These are phyloP conservation scores for Lasiurus cinereus DNA, from an alignment of 2,113 vertebrate genomes.

Conservation along the genomic window DNA sequence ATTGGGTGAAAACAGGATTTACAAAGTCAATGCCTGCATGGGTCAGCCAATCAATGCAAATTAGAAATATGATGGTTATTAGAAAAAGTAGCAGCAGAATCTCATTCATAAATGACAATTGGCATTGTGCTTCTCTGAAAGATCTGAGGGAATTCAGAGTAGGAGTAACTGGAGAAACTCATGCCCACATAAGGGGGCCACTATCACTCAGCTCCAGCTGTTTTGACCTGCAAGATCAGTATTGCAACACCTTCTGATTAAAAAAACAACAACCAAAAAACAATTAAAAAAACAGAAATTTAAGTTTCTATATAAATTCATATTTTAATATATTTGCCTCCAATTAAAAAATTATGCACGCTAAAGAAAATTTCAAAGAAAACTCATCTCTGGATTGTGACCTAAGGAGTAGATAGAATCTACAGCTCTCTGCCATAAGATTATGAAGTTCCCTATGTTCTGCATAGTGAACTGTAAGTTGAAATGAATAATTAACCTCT, in stretches of 20 bases:
- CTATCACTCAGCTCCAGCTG: background rate
- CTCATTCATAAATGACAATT: background rate
- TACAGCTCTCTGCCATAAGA: background rate
- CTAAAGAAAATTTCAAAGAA: background rate
- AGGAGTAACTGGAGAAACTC: background rate
- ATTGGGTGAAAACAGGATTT: background rate
- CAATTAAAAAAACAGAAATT: background rate
- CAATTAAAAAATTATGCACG: background rate
- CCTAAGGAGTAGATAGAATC: background rate
- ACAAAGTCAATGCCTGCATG: background rate
- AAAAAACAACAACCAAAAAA: background rate
- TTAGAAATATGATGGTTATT: background rate
- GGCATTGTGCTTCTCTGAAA: background rate
- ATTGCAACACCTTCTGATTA: background rate
- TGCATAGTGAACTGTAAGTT: background rate
- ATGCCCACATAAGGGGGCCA: background rate
- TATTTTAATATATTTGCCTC: background rate
- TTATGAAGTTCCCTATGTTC: background rate
- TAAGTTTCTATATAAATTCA: background rate
- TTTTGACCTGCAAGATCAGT: background rate
- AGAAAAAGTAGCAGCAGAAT: background rate
- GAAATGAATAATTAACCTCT: background rate
- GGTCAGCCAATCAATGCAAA: background rate
- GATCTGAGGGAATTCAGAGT: no score
- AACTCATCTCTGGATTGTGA: background rate